phyloP scores from a whole-genome alignment of 2,113 vertebrate genomes.

The Monopterus albus region DNA sequence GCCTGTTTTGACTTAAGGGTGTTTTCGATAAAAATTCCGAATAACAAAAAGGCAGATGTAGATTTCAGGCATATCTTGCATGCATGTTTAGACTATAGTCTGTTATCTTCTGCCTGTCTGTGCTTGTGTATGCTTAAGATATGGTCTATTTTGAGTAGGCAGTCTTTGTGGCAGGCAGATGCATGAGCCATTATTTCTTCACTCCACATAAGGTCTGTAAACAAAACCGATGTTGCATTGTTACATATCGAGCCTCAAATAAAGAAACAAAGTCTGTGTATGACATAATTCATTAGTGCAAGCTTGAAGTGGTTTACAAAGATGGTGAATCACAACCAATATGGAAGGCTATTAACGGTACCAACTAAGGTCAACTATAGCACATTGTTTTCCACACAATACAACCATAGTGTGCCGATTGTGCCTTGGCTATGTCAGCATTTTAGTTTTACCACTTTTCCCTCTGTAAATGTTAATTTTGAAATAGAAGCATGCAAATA shows the following conservation, averaged over 20 bases:
- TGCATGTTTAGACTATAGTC: background rate
- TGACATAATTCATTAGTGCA: slow-evolving; percentile 42
- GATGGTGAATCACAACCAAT: slow-evolving; percentile 46
- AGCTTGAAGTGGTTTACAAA: slow-evolving; percentile 34
- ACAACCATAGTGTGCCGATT: slow-evolving; percentile 40
- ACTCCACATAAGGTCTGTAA: slow-evolving; percentile 11
- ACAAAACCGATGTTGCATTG: slow-evolving; percentile 48
- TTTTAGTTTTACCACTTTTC: slow-evolving; percentile 24
- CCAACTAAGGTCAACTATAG: slow-evolving; percentile 40
- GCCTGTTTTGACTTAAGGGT: background rate
- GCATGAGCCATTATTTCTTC: slow-evolving; percentile 28
- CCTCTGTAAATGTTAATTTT: slow-evolving; percentile 29
- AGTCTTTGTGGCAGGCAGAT: slow-evolving; percentile 18
- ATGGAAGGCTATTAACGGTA: slow-evolving; percentile 55
- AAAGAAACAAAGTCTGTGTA: slow-evolving; percentile 53
- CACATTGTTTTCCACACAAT: slow-evolving; percentile 63
- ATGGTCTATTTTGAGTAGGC: slow-evolving; percentile 28
- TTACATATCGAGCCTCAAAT: slow-evolving; percentile 34
- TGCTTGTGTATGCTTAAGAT: background rate
- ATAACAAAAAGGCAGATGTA: too few relatives aligned
- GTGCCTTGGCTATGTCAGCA: slow-evolving; percentile 22
- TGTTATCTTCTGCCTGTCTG: background rate
- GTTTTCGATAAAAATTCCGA: background rate
- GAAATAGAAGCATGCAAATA: background rate
- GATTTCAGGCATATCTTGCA: background rate